Conservation (phyloP, 2,797 vertebrate genomes). For the Poeciliopsis turneri region DNA sequence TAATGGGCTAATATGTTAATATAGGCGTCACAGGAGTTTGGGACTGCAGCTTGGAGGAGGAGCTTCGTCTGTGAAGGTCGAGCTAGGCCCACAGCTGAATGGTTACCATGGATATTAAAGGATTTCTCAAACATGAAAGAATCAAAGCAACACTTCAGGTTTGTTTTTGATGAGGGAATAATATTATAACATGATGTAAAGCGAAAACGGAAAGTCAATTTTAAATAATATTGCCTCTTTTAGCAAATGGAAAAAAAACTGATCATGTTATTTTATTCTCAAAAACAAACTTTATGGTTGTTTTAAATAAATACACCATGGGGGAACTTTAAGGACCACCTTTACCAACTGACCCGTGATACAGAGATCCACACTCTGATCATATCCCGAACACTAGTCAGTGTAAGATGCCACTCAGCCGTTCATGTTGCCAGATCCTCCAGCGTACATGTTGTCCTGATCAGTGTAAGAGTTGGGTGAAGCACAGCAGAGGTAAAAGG, state of each 20-base stretch:
- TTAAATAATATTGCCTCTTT: not conserved
- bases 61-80: too few species aligned
- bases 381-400: slow-evolving; percentile 65
- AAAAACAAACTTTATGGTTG: not conserved
- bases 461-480: slow-evolving; percentile 13
- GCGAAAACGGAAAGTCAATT: not conserved
- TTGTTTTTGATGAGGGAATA: too few species aligned
- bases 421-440: slow-evolving; percentile 40
- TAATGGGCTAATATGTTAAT: too few species aligned
- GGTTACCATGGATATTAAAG: too few species aligned
- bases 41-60: too few species aligned
- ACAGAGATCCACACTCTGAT: slow-evolving; percentile 70
- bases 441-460: slow-evolving; percentile 26
- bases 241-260: too few species aligned
- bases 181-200: too few species aligned
- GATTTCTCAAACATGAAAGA: too few species aligned
- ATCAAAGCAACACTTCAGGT: too few species aligned
- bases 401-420: slow-evolving; percentile 22
- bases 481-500: slow-evolving; percentile 35
- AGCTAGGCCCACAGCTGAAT: too few species aligned
- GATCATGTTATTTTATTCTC: too few species aligned
- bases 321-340: slow-evolving; percentile 27
- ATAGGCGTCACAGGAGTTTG: too few species aligned
- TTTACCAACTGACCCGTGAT: slow-evolving; percentile 19
- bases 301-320: not conserved